phyloP scores from a whole-genome alignment of 1,140 invertebrate genomes.

The Bemisia tabaci region DNA sequence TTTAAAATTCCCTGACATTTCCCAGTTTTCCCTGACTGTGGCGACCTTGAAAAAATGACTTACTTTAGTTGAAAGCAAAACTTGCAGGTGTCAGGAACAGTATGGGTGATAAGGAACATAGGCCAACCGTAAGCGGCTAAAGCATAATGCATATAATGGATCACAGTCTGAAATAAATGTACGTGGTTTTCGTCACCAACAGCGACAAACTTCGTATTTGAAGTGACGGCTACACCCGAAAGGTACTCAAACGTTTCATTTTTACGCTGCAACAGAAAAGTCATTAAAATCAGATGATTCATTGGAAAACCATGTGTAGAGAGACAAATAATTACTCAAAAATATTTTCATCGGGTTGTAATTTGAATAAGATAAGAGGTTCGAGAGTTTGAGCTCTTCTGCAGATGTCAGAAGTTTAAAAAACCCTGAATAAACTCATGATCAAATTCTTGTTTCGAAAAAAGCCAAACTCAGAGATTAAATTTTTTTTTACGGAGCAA shows the following conservation, averaged over 20 bases:
- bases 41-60: conserved; percentile 14
- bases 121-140: conserved; percentile 82
- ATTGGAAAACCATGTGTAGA: no score
- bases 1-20: no score
- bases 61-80: conserved; percentile 55
- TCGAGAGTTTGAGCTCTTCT: no score
- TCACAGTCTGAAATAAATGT: conserved; percentile 59
- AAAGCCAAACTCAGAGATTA: no score
- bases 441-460: no score
- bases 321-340: no score
- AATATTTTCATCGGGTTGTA: no score
- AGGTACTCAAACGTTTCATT: conserved; percentile 85
- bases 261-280: conserved; percentile 39
- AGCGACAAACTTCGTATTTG: conserved; percentile 67
- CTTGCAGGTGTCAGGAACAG: conserved; percentile 52
- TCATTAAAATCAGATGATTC: background rate
- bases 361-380: no score
- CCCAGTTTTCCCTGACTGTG: no score
- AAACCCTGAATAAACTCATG: no score
- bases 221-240: conserved; percentile 73
- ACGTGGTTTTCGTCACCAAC: conserved; percentile 60
- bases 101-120: conserved; percentile 62
- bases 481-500: no score
- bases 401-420: no score
- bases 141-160: conserved; percentile 80